phyloP scores from a whole-genome alignment of 2,888 invertebrate species.

The Dynastes tityus region DNA sequence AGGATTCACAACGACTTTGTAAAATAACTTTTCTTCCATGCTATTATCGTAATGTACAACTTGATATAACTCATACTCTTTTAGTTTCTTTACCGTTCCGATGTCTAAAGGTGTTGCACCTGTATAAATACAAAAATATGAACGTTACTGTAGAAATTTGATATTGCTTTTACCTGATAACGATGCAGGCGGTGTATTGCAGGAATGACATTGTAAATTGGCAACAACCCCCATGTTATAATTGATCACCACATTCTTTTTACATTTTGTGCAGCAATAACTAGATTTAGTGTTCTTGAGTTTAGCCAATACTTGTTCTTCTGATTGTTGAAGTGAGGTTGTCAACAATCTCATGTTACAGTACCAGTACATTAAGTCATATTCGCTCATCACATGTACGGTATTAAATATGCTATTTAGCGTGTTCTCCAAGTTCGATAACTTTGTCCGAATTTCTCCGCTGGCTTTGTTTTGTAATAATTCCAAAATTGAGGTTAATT shows the following conservation, averaged over 20 bases:
- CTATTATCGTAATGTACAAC: neutral
- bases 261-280: constrained; percentile 1
- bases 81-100: neutral
- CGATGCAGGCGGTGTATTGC: neutral
- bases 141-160: neutral
- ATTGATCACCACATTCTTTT: neutral
- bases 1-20: neutral
- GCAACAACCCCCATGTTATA: neutral
- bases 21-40: constrained; percentile 32
- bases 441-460: neutral
- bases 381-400: neutral
- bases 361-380: constrained; percentile 21
- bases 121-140: neutral
- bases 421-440: constrained; percentile 4
- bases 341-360: neutral
- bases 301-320: neutral
- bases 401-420: neutral
- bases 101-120: neutral
- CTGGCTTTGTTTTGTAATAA: constrained; percentile 23
- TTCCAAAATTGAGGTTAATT: constrained; percentile 24
- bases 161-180: constrained; percentile 10
- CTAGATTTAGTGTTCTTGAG: neutral
- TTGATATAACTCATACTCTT: constrained; percentile 6
- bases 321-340: neutral
- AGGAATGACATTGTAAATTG: constrained; percentile 15